phyloP scores from a whole-genome alignment of 1,140 invertebrate genomes.

The Achatina immaculata region DNA sequence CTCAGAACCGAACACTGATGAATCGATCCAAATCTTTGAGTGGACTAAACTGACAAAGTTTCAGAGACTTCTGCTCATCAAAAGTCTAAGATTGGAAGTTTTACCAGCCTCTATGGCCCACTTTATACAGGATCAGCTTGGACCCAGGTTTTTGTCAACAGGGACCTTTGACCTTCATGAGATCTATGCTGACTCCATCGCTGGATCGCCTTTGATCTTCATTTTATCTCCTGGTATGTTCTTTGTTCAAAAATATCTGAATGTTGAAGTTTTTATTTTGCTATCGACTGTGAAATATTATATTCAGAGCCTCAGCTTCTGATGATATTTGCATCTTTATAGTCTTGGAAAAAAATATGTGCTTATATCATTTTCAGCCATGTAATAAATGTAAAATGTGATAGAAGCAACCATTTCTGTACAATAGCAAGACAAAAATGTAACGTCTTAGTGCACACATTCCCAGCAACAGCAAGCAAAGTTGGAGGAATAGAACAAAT shows the following conservation, averaged over 20 bases:
- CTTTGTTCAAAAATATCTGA: background rate
- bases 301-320: too few relatives aligned
- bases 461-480: too few relatives aligned
- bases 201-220: conserved; percentile 67
- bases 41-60: conserved; percentile 63
- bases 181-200: conserved; percentile 64
- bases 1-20: background rate
- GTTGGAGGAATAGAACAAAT: too few relatives aligned
- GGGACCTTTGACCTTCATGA: conserved; percentile 68
- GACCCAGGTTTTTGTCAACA: conserved; percentile 60
- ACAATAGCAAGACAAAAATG: too few relatives aligned
- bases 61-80: conserved; percentile 66
- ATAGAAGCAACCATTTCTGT: too few relatives aligned
- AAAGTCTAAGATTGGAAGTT: conserved; percentile 59
- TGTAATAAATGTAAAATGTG: too few relatives aligned
- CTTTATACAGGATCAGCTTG: conserved; percentile 65
- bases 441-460: too few relatives aligned
- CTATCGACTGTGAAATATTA: too few relatives aligned
- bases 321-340: too few relatives aligned
- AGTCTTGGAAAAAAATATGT: too few relatives aligned
- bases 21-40: conserved; percentile 49
- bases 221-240: conserved; percentile 65
- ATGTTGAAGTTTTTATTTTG: too few relatives aligned
- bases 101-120: conserved; percentile 55
- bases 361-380: too few relatives aligned